These are phyloP conservation scores for Strix occidentalis DNA, from an alignment of 2,797 vertebrate genomes.

Conservation along the genomic window DNA sequence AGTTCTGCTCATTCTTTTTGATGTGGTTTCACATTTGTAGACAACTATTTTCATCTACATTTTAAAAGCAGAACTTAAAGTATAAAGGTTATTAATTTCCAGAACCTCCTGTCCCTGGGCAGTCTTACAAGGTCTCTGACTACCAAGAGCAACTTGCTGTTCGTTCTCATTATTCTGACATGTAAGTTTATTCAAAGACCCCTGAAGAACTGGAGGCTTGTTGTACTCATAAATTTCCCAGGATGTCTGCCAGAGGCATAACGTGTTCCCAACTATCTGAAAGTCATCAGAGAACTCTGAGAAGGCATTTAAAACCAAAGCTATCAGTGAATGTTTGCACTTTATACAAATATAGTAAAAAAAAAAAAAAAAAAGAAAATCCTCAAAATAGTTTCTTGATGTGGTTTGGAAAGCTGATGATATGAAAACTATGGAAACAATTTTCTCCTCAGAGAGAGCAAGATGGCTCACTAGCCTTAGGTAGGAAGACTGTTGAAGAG, in stretches of 20 bases:
- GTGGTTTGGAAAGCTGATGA: background rate
- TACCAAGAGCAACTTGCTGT: background rate
- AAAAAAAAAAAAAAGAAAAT: background rate
- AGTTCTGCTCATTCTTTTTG: background rate
- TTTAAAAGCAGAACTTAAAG: background rate
- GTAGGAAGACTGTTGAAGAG: background rate
- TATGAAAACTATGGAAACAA: background rate
- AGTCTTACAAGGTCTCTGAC: background rate
- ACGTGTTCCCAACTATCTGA: background rate
- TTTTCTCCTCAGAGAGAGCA: background rate
- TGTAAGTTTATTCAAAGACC: background rate
- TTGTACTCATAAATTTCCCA: conserved; percentile 10
- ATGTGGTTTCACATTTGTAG: background rate
- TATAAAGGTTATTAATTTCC: background rate
- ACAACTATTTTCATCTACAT: background rate
- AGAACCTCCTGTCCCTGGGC: background rate
- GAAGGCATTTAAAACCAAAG: conserved; percentile 10
- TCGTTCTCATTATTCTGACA: background rate
- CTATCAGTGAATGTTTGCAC: background rate
- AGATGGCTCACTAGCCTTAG: background rate
- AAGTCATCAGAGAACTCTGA: background rate
- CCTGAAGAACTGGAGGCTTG: background rate
- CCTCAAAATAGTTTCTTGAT: background rate
- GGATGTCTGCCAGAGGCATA: background rate
- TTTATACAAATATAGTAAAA: background rate